Conservation (phyloP, 2,797 vertebrate species). For the Falco novaeseelandiae region DNA sequence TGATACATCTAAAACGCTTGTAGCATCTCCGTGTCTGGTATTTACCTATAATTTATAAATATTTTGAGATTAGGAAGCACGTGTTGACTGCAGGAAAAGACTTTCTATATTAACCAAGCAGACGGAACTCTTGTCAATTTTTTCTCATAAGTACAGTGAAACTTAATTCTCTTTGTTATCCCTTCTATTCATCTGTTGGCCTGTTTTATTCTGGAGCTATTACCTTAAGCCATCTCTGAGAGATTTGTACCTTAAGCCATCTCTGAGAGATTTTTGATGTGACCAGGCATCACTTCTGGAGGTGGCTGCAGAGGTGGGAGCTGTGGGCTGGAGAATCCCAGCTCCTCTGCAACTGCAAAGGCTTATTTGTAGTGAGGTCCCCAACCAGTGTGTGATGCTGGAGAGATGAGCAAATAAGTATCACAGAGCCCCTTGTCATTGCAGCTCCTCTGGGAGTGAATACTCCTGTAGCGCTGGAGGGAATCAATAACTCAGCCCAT, state of each 20-base stretch:
- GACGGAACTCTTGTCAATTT: background rate
- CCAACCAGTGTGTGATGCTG: accelerated
- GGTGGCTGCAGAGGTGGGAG: background rate
- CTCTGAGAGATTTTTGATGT: background rate
- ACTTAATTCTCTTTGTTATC: background rate
- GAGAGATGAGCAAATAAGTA: background rate
- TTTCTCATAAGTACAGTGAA: background rate
- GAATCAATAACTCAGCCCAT: background rate
- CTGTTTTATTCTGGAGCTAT: accelerated
- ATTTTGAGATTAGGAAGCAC: background rate
- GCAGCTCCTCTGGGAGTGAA: background rate
- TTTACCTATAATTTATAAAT: background rate
- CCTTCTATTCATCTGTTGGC: background rate
- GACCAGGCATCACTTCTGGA: background rate
- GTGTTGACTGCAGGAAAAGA: background rate
- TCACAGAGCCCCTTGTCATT: background rate
- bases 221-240: background rate
- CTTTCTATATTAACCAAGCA: background rate
- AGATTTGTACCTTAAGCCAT: background rate
- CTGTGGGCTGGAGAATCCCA: background rate
- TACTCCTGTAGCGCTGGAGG: background rate
- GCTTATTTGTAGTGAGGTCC: background rate
- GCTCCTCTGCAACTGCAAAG: background rate
- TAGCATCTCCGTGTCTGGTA: background rate
- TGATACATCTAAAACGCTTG: background rate